Conservation (phyloP, 2,113 vertebrate species). For the Brienomyrus longianalis region DNA sequence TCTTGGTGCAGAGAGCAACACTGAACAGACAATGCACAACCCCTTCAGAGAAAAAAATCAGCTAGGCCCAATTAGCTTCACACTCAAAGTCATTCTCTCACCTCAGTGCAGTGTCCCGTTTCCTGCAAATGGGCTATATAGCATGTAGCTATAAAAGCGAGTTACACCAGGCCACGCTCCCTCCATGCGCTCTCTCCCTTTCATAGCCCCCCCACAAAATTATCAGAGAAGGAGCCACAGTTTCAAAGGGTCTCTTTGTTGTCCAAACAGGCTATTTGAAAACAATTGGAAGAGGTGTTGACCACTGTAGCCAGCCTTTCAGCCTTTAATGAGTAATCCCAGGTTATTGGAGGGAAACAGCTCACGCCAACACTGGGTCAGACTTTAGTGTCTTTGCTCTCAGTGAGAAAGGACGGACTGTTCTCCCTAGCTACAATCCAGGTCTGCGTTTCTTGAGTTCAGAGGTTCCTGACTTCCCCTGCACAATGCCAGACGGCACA, state of each 20-base stretch:
- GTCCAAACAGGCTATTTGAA: conserved; percentile 11
- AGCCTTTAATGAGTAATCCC: background rate
- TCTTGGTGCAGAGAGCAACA: background rate
- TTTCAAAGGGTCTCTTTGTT: conserved; percentile 23
- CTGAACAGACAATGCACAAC: too few relatives aligned
- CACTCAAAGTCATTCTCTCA: background rate
- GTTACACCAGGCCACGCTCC: background rate
- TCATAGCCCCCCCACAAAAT: background rate
- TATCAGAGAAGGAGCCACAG: background rate
- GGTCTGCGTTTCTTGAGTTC: background rate
- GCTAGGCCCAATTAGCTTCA: background rate
- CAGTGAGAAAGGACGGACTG: background rate
- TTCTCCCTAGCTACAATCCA: background rate
- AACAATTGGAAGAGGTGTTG: conserved; percentile 6
- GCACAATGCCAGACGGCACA: background rate
- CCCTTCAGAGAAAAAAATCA: background rate
- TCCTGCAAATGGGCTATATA: background rate
- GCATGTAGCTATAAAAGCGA: background rate
- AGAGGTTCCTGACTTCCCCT: background rate
- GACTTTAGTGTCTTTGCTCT: background rate
- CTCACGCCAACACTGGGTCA: background rate
- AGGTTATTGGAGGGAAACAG: background rate
- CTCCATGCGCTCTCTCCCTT: background rate
- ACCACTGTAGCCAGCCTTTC: background rate
- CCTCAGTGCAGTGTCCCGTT: background rate